phyloP scores from a whole-genome alignment of 2,113 vertebrate species.

The Sminthopsis crassicaudata region DNA sequence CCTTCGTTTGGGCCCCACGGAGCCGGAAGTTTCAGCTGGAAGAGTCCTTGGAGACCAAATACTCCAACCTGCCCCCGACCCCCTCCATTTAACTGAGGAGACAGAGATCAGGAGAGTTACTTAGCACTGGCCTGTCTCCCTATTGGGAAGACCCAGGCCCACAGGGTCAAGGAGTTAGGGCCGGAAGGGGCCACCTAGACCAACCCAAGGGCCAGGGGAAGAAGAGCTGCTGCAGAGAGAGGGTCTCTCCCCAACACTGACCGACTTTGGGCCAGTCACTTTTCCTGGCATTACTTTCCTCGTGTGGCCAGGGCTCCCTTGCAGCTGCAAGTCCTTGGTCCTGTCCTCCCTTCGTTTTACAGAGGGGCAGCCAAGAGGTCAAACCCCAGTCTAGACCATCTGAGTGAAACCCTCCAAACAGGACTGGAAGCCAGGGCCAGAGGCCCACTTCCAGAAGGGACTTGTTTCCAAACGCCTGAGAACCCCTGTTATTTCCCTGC shows the following conservation, averaged over 20 bases:
- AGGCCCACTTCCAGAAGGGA: background rate
- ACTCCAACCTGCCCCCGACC: background rate
- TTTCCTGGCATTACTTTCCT: no score
- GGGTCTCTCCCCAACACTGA: no score
- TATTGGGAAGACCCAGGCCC: background rate
- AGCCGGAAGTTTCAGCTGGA: background rate
- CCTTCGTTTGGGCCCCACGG: background rate
- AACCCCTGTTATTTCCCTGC: background rate
- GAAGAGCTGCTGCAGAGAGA: no score
- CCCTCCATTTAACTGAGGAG: background rate
- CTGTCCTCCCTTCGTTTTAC: background rate
- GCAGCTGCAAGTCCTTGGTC: background rate
- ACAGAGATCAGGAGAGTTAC: background rate
- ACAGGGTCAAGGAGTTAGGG: background rate
- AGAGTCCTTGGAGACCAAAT: background rate
- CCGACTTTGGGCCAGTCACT: no score
- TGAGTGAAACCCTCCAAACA: background rate
- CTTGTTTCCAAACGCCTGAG: background rate
- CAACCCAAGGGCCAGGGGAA: background rate
- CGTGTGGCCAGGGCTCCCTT: no score
- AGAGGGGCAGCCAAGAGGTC: background rate
- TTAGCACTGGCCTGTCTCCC: background rate
- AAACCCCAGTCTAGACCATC: background rate
- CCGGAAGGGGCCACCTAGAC: background rate
- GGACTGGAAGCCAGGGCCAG: background rate